Evolutionary conservation across 2,888 invertebrate genomes (phyloP), one percentile per base, ranked within the genome.

Genomic region (Thelaira solivaga): DNA sequence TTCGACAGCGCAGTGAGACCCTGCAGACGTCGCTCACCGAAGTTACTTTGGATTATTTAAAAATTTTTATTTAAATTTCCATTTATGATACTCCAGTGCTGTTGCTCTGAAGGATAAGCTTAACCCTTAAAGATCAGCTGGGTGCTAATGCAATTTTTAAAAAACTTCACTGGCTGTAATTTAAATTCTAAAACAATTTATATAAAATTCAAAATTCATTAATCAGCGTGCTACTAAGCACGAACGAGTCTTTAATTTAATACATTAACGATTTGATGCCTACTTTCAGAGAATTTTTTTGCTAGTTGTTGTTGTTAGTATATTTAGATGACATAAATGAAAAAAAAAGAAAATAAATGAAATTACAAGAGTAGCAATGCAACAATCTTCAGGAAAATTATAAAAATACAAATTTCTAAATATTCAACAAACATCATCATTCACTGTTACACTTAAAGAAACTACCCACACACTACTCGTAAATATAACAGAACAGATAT

Each of bases 161-260:
- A n/a, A n/a, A n/a, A n/a, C n/a, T 41, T 7, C 2, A 16, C 5
- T 16, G 7, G 2, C 3, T 1, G 6, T 16, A 31, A 31, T 31
- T 31, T 20, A 0, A 43, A n/a, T 31, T 43, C 13, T 7, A 34
- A 34, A 61, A 34, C 10, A 61, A 61, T 22, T 47, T 47, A 6
- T n/a, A 34, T 22, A 45, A 22, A 8, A 61, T 47, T 34, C 22
- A 1, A 34, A 22, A 22, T 45, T 20, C 62, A 47, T 62, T 22
- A 62, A 47, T 62, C 47, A 62, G 36, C 49, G 36, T 47, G 18
- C 7, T 36, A 11, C 16, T 16, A 45, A 47, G 22, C 16, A 55
- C 36, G 20, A 67, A 67, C 49, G 49, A 68, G 51, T 73, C 65
- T 74, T 74, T 73, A 72, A 69, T 73, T 69, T 65, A 65, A 73